Percentiles rank a stretch among this genome's conserved stretches.
phyloP scores from a whole-genome alignment of 2,888 invertebrate genomes.

The Pimpla rufipes region DNA sequence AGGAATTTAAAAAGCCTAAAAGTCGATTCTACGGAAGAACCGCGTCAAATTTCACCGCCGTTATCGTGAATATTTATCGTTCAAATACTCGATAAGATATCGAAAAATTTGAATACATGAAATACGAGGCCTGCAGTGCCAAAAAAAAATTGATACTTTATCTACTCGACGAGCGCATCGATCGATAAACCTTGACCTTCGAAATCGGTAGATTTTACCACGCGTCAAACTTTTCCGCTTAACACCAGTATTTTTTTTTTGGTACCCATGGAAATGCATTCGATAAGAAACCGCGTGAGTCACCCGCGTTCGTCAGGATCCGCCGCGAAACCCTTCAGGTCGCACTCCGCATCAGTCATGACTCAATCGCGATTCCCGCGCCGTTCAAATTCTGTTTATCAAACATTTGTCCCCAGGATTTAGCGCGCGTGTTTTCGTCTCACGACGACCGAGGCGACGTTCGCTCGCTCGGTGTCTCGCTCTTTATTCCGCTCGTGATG shows the following conservation, averaged over 20 bases:
- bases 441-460: conserved; percentile 50
- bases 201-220: not conserved
- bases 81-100: not conserved
- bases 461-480: conserved; percentile 39
- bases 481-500: conserved; percentile 74
- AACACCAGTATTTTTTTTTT: conserved; percentile 2
- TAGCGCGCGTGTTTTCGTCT: conserved; percentile 55
- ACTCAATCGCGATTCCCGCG: too few relatives aligned
- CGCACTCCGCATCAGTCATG: too few relatives aligned
- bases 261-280: conserved; percentile 1
- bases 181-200: conserved; percentile 1
- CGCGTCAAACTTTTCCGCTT: not conserved
- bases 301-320: not conserved
- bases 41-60: not conserved
- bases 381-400: too few relatives aligned
- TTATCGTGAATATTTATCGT: not conserved
- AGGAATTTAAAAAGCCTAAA: too few relatives aligned
- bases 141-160: not conserved
- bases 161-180: not conserved
- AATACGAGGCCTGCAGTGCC: not conserved
- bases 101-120: not conserved
- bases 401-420: conserved; percentile 32
- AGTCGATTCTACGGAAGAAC: not conserved
- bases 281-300: not conserved
- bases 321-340: too few relatives aligned